These are phyloP conservation scores for Drosophila sturtevanti DNA, from an alignment of 1,140 invertebrate genomes.

Conservation along the genomic window DNA sequence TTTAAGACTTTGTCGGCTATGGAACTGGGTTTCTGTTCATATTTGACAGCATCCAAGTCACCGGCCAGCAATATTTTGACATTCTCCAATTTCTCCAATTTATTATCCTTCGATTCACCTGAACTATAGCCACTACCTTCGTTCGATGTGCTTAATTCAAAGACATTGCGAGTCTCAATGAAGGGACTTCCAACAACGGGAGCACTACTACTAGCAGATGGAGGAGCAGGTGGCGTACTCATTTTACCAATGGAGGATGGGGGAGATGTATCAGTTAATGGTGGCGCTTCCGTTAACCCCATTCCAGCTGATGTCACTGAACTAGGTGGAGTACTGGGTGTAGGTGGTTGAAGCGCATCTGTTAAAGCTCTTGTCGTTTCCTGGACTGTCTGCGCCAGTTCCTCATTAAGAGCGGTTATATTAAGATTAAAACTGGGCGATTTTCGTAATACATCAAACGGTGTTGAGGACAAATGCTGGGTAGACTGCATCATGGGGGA, in stretches of 20 bases:
- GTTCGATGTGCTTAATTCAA: constrained; percentile 71
- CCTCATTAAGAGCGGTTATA: constrained; percentile 73
- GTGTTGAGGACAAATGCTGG: constrained; percentile 26
- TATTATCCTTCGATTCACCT: constrained; percentile 80
- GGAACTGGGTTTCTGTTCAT: constrained; percentile 83
- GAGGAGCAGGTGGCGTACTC: constrained; percentile 57
- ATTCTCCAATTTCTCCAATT: constrained; percentile 84
- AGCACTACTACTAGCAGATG: neutral
- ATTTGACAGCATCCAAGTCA: constrained; percentile 72
- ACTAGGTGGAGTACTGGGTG: constrained; percentile 34
- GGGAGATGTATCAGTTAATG: constrained; percentile 3
- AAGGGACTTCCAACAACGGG: constrained; percentile 82
- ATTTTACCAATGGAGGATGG: constrained; percentile 43
- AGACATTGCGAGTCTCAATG: constrained; percentile 83
- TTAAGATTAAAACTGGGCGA: constrained; percentile 82
- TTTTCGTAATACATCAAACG: constrained; percentile 75
- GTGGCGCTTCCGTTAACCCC: neutral
- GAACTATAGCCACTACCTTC: constrained; percentile 80
- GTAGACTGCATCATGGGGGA: constrained; percentile 2
- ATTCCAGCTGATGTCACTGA: neutral
- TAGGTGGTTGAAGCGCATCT: constrained; percentile 66
- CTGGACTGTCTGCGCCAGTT: constrained; percentile 75
- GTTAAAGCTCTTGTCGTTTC: constrained; percentile 74
- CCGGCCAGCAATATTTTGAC: constrained; percentile 74
- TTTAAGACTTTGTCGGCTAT: constrained; percentile 86